A percentile compares a stretch with the other conserved stretches of the same genome.
Conservation (phyloP, 2,888 invertebrate genomes). For the Eupithecia pulchellata region DNA sequence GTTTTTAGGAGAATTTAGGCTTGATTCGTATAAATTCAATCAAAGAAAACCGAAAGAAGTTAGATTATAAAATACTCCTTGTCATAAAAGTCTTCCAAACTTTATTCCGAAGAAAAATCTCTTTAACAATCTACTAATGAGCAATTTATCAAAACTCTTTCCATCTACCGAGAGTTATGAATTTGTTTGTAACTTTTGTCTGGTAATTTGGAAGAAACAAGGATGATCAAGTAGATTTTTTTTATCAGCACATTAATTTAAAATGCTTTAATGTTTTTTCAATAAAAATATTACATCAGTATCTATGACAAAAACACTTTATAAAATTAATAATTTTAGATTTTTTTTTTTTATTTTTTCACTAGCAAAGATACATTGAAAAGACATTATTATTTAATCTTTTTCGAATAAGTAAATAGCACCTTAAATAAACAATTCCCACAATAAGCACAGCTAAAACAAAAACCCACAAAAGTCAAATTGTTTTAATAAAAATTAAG, state of each 20-base stretch:
- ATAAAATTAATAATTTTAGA: too few species aligned
- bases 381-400: too few species aligned
- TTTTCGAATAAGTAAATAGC: too few species aligned
- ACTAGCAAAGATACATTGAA: too few species aligned
- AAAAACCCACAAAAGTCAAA: too few species aligned
- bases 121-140: neutral
- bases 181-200: constrained; percentile 40
- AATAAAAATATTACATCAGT: too few species aligned
- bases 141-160: constrained; percentile 20
- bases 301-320: too few species aligned
- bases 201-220: neutral
- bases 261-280: neutral
- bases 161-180: constrained; percentile 31
- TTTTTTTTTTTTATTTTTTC: too few species aligned
- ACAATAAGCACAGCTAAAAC: too few species aligned
- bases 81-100: neutral
- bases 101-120: constrained; percentile 1
- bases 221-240: neutral
- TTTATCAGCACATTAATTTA: neutral
- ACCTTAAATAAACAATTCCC: too few species aligned
- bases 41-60: neutral
- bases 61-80: neutral
- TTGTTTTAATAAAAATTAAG: too few species aligned
- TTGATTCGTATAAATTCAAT: neutral
- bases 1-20: neutral